Percentiles rank a stretch among this genome's conserved stretches.
phyloP scores from a whole-genome alignment of 2,888 invertebrate species.

The Chalcosyrphus nemorum region DNA sequence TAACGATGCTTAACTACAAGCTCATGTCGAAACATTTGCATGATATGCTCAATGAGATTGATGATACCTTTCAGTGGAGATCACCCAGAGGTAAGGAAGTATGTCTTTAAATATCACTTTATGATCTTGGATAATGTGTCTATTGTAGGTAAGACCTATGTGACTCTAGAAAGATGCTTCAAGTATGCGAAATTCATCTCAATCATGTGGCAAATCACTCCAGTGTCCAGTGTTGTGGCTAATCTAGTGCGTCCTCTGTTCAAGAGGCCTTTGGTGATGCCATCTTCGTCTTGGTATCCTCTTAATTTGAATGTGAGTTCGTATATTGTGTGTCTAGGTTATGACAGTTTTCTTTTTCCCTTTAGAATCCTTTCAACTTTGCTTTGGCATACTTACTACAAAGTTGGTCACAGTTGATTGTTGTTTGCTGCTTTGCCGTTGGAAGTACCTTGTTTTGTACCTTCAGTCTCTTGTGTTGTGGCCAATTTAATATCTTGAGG shows the following conservation, averaged over 20 bases:
- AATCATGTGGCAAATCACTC: background rate
- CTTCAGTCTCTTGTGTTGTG: slow-evolving; percentile 36
- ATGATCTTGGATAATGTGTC: too few species aligned
- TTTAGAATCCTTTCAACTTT: slow-evolving; percentile 31
- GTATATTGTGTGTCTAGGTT: too few species aligned
- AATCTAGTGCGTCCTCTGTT: background rate
- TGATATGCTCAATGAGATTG: background rate
- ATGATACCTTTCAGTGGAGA: slow-evolving; percentile 10
- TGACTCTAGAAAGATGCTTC: background rate
- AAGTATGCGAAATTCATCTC: background rate
- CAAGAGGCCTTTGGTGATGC: background rate
- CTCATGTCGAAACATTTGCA: background rate
- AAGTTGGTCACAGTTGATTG: slow-evolving; percentile 41
- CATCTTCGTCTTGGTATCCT: slow-evolving; percentile 4
- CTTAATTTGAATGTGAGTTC: background rate
- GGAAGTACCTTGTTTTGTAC: slow-evolving; percentile 49
- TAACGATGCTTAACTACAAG: background rate
- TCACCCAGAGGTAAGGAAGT: slow-evolving; percentile 5
- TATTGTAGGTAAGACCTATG: slow-evolving; percentile 40
- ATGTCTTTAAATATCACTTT: too few species aligned
- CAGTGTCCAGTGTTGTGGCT: background rate
- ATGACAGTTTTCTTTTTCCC: too few species aligned
- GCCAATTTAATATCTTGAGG: slow-evolving; percentile 54
- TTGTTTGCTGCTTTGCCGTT: slow-evolving; percentile 34
- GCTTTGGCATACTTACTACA: slow-evolving; percentile 42